Percentiles rank a stretch among this genome's conserved stretches.
Evolutionary conservation across 1,140 invertebrate species (phyloP).

Genomic region (Popillia japonica): DNA sequence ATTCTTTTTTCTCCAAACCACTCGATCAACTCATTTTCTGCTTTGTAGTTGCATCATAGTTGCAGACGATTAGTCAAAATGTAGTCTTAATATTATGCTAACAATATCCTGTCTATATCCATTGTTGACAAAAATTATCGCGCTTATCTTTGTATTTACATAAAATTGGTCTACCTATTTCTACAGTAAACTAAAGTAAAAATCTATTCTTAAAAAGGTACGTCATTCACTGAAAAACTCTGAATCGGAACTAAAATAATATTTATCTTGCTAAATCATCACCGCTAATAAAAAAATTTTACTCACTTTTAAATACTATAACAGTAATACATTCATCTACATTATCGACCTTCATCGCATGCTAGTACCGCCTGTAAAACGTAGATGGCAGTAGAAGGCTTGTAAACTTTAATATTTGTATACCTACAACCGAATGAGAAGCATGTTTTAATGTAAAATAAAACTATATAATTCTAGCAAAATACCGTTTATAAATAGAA

Average conservation of each 20-base stretch:
- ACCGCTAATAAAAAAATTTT: not conserved
- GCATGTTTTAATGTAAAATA: not conserved
- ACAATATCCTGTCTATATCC: no score
- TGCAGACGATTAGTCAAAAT: no score
- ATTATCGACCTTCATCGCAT: not conserved
- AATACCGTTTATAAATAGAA: no score
- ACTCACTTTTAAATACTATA: not conserved
- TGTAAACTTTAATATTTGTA: not conserved
- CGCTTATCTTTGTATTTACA: no score
- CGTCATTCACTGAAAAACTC: not conserved
- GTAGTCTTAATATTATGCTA: no score
- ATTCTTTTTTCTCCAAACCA: no score
- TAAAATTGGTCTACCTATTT: no score
- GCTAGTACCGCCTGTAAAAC: not conserved
- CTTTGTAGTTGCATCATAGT: no score
- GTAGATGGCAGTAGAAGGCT: not conserved
- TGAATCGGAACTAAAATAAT: not conserved
- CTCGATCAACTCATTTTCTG: no score
- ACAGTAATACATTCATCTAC: not conserved
- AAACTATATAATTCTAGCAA: not conserved
- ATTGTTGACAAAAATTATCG: no score
- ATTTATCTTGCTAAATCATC: conserved; percentile 16
- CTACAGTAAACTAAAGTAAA: not conserved
- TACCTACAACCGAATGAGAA: not conserved
- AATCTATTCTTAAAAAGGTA: not conserved